These are phyloP conservation scores for Passer domesticus DNA, from an alignment of 2,113 vertebrate genomes.

Conservation along the genomic window DNA sequence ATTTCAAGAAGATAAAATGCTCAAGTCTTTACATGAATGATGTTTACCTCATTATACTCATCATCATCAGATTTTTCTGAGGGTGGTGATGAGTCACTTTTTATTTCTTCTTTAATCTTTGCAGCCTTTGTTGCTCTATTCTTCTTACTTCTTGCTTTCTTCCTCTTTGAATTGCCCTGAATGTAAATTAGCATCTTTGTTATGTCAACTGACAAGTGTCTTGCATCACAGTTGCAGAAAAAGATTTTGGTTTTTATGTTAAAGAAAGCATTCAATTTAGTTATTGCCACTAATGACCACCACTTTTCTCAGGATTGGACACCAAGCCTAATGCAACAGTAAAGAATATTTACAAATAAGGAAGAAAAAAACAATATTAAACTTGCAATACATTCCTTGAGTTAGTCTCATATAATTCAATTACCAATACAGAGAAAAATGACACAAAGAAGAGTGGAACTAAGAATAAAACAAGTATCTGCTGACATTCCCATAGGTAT, in stretches of 20 bases:
- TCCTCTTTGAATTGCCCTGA: conserved; percentile 88
- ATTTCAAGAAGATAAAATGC: background rate
- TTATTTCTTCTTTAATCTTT: conserved; percentile 86
- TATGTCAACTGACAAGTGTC: background rate
- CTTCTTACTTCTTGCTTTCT: conserved; percentile 88
- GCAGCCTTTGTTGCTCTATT: conserved; percentile 83
- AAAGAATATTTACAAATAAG: background rate
- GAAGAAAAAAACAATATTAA: background rate
- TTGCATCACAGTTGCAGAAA: background rate
- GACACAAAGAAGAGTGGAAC: background rate
- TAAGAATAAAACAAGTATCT: conserved; percentile 19
- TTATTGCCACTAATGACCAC: background rate
- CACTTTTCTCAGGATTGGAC: background rate
- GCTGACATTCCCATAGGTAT: background rate
- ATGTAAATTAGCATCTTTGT: conserved; percentile 25
- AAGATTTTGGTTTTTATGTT: background rate
- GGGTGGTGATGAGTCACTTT: conserved; percentile 86
- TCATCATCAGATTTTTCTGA: conserved; percentile 93
- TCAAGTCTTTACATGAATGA: background rate
- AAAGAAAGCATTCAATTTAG: conserved; percentile 40
- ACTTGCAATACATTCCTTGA: background rate
- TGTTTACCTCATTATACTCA: conserved; percentile 75
- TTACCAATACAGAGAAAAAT: background rate
- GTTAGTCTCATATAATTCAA: background rate
- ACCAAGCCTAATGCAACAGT: background rate